Evolutionary conservation across 2,113 vertebrate species (phyloP).

Genomic region (Hydropotes inermis): DNA sequence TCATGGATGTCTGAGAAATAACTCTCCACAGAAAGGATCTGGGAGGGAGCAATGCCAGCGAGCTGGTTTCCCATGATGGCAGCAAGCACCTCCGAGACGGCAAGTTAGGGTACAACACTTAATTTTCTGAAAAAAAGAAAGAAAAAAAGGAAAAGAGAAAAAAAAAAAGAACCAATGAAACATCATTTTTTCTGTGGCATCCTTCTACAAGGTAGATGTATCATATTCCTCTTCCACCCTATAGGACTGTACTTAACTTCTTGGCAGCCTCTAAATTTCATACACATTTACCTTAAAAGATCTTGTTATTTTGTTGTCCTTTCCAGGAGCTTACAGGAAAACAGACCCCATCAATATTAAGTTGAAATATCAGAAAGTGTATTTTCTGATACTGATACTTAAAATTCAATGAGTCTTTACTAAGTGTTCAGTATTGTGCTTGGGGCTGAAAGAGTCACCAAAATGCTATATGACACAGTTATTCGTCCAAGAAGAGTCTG

Average conservation of each 20-base stretch:
- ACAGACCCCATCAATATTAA: background rate
- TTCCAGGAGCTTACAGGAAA: background rate
- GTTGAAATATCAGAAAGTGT: background rate
- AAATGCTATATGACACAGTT: background rate
- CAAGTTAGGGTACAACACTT: conserved; percentile 12
- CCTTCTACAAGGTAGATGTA: background rate
- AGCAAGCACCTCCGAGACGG: background rate
- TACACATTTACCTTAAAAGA: background rate
- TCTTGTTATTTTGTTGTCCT: background rate
- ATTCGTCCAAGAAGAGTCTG: background rate
- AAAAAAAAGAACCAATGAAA: background rate
- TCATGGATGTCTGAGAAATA: conserved; percentile 98
- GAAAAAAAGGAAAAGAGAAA: background rate
- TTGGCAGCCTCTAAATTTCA: background rate
- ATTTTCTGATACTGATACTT: background rate
- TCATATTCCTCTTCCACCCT: background rate
- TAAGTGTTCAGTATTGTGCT: background rate
- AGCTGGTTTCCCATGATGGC: conserved; percentile 95
- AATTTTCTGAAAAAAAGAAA: background rate
- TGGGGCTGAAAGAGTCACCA: background rate
- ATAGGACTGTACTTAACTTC: background rate
- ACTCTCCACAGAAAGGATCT: conserved; percentile 98
- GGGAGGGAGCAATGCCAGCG: conserved; percentile 96
- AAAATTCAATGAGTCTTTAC: background rate
- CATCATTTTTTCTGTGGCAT: background rate